Base-by-base conservation (phyloP, 2,888 invertebrate species). In the Tiliacea citrago region DNA sequence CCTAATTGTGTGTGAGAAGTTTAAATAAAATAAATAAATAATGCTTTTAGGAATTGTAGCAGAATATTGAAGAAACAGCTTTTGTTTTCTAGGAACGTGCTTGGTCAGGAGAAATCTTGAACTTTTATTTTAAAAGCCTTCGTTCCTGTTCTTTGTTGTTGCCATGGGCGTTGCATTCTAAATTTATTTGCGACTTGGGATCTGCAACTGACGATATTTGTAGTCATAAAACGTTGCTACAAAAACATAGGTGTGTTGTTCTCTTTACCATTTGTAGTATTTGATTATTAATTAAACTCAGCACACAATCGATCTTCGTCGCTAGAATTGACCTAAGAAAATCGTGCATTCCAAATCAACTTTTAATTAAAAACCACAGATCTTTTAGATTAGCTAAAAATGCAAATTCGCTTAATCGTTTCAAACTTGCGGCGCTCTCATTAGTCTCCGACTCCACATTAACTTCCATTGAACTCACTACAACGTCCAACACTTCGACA, bases 401-500 rank as follows among this genome's bases (percentile, higher is more conserved):
- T 21, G 9, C 13, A 45, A 63, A 65, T 57, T 51, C 7, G 35
- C 29, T 24, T 53, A 68, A 72, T 21, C 10, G 49, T 47, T 53
- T 61, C 10, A 49, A 83, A 53, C 53, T 61, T 57, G 35, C 6
- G 12, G 4, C 42, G 2, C 10, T 35, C 21, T 69, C 62, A 68
- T 81, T 69, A 72, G 35, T 51, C 49, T 21, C 9, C 0, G 47
- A 60, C 69, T 60, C 16, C 9, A 47, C 18, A 76, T 68, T 60
- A n/a, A 70, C 67, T 62, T 63, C 60, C 29, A 35, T 55, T 12
- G 42, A 73, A 70, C 35, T 53, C 49, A 9, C 2, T 73, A 62
- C 68, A 81, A 8, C 71, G 16, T 70, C 61, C 42, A 39, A 58
- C 76, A 68, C 75, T 77, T 85, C 79, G 83, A 68, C 78, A 58